phyloP scores from a whole-genome alignment of 2,797 vertebrate species.

The Thaleichthys pacificus region DNA sequence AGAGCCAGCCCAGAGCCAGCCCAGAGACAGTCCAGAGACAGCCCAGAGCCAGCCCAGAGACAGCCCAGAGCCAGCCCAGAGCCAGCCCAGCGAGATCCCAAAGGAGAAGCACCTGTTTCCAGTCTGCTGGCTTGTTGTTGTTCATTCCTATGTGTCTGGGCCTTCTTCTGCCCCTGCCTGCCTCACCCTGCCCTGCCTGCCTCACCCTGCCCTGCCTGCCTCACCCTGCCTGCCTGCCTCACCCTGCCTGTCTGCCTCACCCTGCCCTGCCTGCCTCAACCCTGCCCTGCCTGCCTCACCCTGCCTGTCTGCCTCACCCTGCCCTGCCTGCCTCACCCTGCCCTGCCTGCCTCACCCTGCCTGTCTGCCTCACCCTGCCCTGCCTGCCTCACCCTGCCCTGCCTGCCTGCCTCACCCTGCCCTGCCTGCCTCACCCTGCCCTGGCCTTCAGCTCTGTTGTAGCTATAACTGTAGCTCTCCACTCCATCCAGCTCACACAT shows the following conservation, averaged over 20 bases:
- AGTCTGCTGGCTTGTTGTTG: constrained; percentile 69
- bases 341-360: too few species aligned
- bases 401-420: too few species aligned
- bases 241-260: neutral
- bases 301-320: too few species aligned
- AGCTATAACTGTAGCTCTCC: constrained; percentile 65
- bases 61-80: constrained; percentile 45
- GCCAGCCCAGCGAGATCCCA: too few species aligned
- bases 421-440: constrained; percentile 61
- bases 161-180: too few species aligned
- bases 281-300: constrained; percentile 43
- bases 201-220: too few species aligned
- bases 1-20: too few species aligned
- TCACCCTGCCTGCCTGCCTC: constrained; percentile 68
- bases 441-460: constrained; percentile 54
- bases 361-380: too few species aligned
- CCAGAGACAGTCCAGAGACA: constrained; percentile 30
- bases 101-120: constrained; percentile 70
- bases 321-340: too few species aligned
- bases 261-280: constrained; percentile 40
- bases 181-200: too few species aligned
- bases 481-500: constrained; percentile 16
- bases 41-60: constrained; percentile 50
- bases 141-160: constrained; percentile 58
- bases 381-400: too few species aligned